Conservation (phyloP, 1,140 invertebrate genomes). For the Bombus affinis region DNA sequence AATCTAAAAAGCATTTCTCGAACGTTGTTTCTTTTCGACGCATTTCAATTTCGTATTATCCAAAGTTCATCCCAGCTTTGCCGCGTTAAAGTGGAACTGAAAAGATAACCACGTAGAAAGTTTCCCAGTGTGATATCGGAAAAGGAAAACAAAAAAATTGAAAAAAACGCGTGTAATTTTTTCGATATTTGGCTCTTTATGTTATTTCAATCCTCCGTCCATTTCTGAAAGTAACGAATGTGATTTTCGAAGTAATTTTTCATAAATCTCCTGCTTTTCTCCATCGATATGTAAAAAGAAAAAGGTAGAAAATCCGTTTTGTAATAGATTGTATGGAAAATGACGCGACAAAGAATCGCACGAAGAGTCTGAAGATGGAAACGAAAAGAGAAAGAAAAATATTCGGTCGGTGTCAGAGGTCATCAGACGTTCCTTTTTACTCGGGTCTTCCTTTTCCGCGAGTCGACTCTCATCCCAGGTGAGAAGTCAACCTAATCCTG, state of each 20-base stretch:
- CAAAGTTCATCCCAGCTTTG: not conserved
- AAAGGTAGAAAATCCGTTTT: not conserved
- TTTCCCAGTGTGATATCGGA: not conserved
- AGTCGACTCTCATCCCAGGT: constrained; percentile 45
- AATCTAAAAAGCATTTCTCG: not conserved
- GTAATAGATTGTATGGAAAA: not conserved
- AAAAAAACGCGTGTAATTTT: not conserved
- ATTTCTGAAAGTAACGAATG: not conserved
- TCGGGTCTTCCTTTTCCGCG: constrained; percentile 38
- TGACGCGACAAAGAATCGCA: not conserved
- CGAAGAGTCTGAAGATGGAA: not conserved
- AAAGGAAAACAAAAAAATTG: not conserved
- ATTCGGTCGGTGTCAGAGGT: constrained; percentile 13
- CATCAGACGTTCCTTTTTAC: constrained; percentile 41
- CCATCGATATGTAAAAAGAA: not conserved
- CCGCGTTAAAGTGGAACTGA: not conserved
- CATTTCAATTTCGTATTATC: not conserved
- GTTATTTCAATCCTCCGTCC: not conserved
- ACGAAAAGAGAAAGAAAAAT: not conserved
- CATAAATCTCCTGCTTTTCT: not conserved
- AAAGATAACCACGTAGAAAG: not conserved
- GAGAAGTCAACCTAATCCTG: constrained; percentile 62
- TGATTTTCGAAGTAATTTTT: not conserved
- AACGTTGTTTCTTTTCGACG: not conserved
- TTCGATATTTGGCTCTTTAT: not conserved